Percentiles rank a stretch among this genome's conserved stretches.
Conservation (phyloP, 1,140 invertebrate species). For the Drosophila bifasciata region DNA sequence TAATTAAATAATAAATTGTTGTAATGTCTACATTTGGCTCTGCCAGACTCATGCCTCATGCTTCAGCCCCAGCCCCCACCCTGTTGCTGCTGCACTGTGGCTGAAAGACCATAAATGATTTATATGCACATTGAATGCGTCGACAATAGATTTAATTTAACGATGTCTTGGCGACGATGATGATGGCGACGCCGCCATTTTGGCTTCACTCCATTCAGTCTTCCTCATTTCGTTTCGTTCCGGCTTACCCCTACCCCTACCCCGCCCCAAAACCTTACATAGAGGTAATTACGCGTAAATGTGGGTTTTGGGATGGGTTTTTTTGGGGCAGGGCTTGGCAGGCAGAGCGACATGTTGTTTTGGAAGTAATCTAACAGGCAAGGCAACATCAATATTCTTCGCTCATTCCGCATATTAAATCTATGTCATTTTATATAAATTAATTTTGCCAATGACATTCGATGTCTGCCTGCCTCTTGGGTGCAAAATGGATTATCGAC, state of each 20-base stretch:
- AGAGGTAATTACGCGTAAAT: constrained; percentile 71
- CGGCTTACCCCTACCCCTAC: background rate
- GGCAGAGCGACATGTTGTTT: constrained; percentile 7
- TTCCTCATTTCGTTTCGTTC: constrained; percentile 4
- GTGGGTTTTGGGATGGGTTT: constrained; percentile 14
- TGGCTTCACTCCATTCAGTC: constrained; percentile 49
- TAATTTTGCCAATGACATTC: constrained; percentile 62
- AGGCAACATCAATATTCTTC: constrained; percentile 53
- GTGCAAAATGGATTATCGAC: constrained; percentile 48
- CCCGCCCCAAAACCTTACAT: constrained; percentile 18
- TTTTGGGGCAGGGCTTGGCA: background rate
- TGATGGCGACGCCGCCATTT: constrained; percentile 52
- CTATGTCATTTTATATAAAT: constrained; percentile 65
- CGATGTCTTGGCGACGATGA: constrained; percentile 66
- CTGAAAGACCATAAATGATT: constrained; percentile 70
- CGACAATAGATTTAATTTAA: constrained; percentile 78
- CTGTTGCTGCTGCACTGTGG: constrained; percentile 34
- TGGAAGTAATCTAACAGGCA: constrained; percentile 7
- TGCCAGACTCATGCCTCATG: background rate
- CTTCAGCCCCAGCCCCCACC: background rate
- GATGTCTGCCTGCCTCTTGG: constrained; percentile 46
- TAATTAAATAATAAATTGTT: constrained; percentile 78
- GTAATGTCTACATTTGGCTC: constrained; percentile 70
- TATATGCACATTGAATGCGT: constrained; percentile 76
- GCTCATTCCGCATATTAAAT: constrained; percentile 48